A percentile compares a stretch with the other conserved stretches of the same genome.
These are phyloP conservation scores for Ostrea denselamellosa DNA, from an alignment of 1,140 invertebrate genomes.

Conservation along the genomic window DNA sequence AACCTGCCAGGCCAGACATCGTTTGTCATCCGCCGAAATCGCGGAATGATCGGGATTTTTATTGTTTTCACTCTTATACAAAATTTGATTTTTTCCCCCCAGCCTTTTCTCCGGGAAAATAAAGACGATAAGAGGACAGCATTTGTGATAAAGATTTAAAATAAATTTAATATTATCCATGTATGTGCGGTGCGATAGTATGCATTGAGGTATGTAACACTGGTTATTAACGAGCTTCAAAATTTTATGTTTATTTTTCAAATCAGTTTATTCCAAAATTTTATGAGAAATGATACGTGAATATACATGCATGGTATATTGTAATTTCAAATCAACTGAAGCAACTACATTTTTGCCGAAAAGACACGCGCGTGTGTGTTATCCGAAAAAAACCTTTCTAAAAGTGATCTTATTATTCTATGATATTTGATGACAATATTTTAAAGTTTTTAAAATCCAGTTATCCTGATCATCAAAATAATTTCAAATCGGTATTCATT, in stretches of 20 bases:
- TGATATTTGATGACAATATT: too few species aligned
- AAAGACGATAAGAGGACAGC: slow-evolving; percentile 24
- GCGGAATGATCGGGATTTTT: slow-evolving; percentile 4
- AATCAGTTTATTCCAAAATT: too few species aligned
- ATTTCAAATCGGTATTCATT: too few species aligned
- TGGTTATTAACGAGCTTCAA: not conserved
- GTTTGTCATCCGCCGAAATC: slow-evolving; percentile 21
- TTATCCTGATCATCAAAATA: too few species aligned
- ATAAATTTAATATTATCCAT: slow-evolving; percentile 16
- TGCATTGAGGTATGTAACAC: not conserved
- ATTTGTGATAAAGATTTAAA: slow-evolving; percentile 10
- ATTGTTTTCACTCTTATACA: slow-evolving; percentile 36
- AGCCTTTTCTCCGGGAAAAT: not conserved
- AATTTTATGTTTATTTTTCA: not conserved
- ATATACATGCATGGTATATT: too few species aligned
- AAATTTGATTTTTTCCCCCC: slow-evolving; percentile 14
- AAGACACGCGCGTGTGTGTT: too few species aligned
- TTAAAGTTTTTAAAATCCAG: too few species aligned
- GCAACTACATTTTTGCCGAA: too few species aligned
- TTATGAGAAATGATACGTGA: too few species aligned
- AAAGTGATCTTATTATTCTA: too few species aligned
- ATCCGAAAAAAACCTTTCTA: too few species aligned
- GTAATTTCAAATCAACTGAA: too few species aligned
- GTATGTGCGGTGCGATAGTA: not conserved
- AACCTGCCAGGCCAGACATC: slow-evolving; percentile 23